Evolutionary conservation across 1,140 invertebrate genomes (phyloP).

Genomic region (Caenorhabditis brenneri): DNA sequence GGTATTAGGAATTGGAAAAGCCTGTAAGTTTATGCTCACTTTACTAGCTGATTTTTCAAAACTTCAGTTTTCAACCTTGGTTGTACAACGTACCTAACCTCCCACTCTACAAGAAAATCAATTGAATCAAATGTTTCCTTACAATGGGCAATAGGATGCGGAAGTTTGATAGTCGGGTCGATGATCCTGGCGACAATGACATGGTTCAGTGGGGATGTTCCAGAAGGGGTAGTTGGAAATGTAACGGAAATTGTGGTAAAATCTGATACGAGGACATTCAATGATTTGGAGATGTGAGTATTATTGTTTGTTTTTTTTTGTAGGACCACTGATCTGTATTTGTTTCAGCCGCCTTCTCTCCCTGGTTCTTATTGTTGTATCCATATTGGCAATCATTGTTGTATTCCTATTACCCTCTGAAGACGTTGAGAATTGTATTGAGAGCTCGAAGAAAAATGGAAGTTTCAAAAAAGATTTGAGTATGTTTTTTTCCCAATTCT

Average conservation of each 20-base stretch:
- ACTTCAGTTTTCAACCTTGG: neutral
- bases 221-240: neutral
- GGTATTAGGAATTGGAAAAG: neutral
- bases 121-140: constrained; percentile 14
- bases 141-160: neutral
- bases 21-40: neutral
- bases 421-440: constrained; percentile 44
- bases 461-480: neutral
- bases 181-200: neutral
- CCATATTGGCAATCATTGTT: constrained; percentile 16
- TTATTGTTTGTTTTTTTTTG: neutral
- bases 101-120: neutral
- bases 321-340: neutral
- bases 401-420: constrained; percentile 36
- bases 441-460: neutral
- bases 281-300: neutral
- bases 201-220: neutral
- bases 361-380: constrained; percentile 23
- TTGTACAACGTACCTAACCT: neutral
- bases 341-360: constrained; percentile 42
- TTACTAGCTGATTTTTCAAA: neutral
- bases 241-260: neutral
- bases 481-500: neutral
- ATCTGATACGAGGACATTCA: neutral
- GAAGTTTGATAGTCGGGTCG: neutral